A percentile compares a stretch with the other conserved stretches of the same genome.
Conservation (phyloP, 2,888 invertebrate genomes). For the Neoitamus cyanurus region DNA sequence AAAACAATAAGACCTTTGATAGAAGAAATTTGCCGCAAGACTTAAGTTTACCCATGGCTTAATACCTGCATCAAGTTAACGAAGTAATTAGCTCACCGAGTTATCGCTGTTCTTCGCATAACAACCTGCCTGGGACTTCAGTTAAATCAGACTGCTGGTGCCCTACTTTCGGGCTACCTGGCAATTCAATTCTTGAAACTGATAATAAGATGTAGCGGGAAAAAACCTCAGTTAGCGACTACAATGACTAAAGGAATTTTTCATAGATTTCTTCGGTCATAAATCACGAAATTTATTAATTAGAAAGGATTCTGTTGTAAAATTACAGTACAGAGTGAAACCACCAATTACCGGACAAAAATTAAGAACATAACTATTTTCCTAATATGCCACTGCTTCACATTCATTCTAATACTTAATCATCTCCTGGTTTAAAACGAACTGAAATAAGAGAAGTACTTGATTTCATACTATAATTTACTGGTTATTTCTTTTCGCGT, state of each 20-base stretch:
- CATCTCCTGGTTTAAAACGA: no score
- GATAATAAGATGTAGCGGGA: not conserved
- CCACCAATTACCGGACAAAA: no score
- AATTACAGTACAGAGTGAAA: no score
- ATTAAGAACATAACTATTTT: no score
- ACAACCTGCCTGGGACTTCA: not conserved
- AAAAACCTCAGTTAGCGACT: not conserved
- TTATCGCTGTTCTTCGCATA: not conserved
- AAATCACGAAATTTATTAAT: not conserved
- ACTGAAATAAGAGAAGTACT: no score
- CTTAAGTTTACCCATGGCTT: not conserved
- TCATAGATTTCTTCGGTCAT: not conserved
- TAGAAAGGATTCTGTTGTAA: no score
- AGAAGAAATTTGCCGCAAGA: not conserved
- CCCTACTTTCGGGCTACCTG: not conserved
- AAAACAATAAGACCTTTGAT: not conserved
- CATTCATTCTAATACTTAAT: no score
- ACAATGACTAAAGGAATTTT: not conserved
- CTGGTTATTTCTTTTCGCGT: no score
- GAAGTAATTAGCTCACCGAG: not conserved
- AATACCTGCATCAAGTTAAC: not conserved
- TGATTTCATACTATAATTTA: no score
- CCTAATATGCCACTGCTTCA: no score
- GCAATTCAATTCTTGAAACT: not conserved
- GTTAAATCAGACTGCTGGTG: not conserved